Percentiles rank a stretch among this genome's conserved stretches.
phyloP scores from a whole-genome alignment of 2,888 invertebrate species.

The Stramonita haemastoma region DNA sequence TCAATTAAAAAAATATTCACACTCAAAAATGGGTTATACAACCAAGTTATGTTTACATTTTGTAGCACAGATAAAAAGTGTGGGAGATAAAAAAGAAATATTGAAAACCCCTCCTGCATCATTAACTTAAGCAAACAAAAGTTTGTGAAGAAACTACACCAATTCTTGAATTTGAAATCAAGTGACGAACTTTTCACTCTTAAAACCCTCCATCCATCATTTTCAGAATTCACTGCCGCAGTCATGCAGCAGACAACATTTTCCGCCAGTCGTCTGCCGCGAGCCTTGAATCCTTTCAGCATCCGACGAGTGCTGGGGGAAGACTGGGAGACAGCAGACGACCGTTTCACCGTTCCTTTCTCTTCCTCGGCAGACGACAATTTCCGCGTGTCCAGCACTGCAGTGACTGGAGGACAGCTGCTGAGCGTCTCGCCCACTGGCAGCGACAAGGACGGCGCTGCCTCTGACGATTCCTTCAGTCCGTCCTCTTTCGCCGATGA shows the following conservation, averaged over 20 bases:
- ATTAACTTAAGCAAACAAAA: too few species aligned
- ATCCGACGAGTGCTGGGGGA: constrained; percentile 40
- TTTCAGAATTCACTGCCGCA: not conserved
- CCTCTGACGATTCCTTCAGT: constrained; percentile 37
- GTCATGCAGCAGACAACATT: constrained; percentile 36
- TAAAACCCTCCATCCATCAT: too few species aligned
- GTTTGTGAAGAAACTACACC: too few species aligned
- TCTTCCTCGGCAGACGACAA: constrained; percentile 20
- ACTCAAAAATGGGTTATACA: too few species aligned
- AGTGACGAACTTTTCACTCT: too few species aligned
- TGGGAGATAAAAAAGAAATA: too few species aligned
- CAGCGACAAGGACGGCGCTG: constrained; percentile 15
- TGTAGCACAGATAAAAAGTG: too few species aligned
- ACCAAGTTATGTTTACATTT: too few species aligned
- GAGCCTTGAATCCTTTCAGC: constrained; percentile 43
- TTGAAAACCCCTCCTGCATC: too few species aligned
- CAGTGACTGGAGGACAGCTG: not conserved
- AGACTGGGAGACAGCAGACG: constrained; percentile 23
- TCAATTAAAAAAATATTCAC: too few species aligned
- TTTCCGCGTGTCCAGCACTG: not conserved
- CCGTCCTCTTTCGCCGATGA: constrained; percentile 43
- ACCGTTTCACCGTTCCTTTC: not conserved
- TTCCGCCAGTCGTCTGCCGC: constrained; percentile 34
- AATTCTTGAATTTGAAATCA: too few species aligned
- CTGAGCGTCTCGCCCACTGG: not conserved